These are phyloP conservation scores for Saturnia japonica DNA, from an alignment of 2,888 invertebrate genomes.

Conservation along the genomic window DNA sequence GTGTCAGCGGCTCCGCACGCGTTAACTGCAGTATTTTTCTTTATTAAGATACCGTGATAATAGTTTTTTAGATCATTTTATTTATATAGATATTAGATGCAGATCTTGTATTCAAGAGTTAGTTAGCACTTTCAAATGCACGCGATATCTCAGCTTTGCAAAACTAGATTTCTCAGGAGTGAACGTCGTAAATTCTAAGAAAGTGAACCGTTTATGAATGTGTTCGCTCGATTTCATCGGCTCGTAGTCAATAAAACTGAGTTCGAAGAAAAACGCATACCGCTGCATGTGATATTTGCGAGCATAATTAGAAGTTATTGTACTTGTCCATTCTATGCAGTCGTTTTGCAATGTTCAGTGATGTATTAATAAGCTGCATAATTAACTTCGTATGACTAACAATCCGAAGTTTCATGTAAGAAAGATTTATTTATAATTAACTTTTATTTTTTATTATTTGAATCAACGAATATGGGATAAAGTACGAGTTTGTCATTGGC, in stretches of 20 bases:
- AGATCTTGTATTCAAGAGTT: background rate
- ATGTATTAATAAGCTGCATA: background rate
- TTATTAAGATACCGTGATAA: too few relatives aligned
- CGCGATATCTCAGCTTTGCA: slow-evolving; percentile 23
- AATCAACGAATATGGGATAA: background rate
- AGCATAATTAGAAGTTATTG: slow-evolving; percentile 4
- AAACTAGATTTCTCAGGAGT: slow-evolving; percentile 24
- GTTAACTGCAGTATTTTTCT: too few relatives aligned
- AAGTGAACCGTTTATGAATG: slow-evolving; percentile 52
- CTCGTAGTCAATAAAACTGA: slow-evolving; percentile 73
- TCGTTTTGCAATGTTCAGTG: background rate
- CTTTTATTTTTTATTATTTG: background rate
- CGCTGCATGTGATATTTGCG: slow-evolving; percentile 27
- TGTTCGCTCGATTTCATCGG: slow-evolving; percentile 74
- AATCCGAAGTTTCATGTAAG: background rate
- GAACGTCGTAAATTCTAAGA: slow-evolving; percentile 46
- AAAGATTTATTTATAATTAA: background rate
- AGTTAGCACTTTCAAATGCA: background rate
- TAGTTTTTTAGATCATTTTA: too few relatives aligned
- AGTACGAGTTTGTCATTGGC: slow-evolving; percentile 26
- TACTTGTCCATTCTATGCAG: too few relatives aligned
- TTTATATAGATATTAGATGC: too few relatives aligned
- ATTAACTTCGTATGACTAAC: background rate
- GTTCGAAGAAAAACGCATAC: slow-evolving; percentile 66
- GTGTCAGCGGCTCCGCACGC: too few relatives aligned